Evolutionary conservation across 2,797 vertebrate species (phyloP).

Genomic region (Brachyrhaphis roseni): DNA sequence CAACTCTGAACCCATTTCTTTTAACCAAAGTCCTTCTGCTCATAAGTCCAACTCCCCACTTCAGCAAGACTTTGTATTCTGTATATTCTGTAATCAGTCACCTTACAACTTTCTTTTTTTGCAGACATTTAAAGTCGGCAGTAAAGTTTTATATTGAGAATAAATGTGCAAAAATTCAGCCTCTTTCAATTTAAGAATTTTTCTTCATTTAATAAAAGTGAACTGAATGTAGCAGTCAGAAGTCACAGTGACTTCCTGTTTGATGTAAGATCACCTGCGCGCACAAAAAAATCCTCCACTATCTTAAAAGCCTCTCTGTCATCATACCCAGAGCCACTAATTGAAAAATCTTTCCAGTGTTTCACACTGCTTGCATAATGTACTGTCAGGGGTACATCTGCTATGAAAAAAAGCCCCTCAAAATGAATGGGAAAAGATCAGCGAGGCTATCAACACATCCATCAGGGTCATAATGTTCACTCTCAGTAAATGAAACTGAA

Average conservation of each 20-base stretch:
- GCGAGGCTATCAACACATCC: conserved; percentile 4
- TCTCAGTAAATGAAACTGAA: conserved; percentile 30
- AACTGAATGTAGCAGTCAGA: not conserved
- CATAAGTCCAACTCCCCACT: not conserved
- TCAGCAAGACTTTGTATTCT: not conserved
- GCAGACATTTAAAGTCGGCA: no score
- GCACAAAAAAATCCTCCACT: not conserved
- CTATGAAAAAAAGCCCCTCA: not conserved
- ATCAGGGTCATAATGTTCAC: conserved; percentile 19
- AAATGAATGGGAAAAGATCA: conserved; percentile 21
- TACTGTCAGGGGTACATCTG: conserved; percentile 4
- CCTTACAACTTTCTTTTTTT: no score
- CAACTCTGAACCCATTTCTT: conserved; percentile 1
- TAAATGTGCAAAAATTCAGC: not conserved
- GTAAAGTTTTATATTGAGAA: not conserved
- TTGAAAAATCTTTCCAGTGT: conserved; percentile 11
- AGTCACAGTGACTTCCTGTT: not conserved
- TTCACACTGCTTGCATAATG: not conserved
- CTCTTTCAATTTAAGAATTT: not conserved
- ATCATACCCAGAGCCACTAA: not conserved
- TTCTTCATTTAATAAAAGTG: not conserved
- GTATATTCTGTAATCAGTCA: not conserved
- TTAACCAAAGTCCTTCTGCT: not conserved
- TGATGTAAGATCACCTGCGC: not conserved
- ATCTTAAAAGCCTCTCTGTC: conserved; percentile 21